These are phyloP conservation scores for Centropristis striata DNA, from an alignment of 2,113 vertebrate genomes.

Conservation along the genomic window DNA sequence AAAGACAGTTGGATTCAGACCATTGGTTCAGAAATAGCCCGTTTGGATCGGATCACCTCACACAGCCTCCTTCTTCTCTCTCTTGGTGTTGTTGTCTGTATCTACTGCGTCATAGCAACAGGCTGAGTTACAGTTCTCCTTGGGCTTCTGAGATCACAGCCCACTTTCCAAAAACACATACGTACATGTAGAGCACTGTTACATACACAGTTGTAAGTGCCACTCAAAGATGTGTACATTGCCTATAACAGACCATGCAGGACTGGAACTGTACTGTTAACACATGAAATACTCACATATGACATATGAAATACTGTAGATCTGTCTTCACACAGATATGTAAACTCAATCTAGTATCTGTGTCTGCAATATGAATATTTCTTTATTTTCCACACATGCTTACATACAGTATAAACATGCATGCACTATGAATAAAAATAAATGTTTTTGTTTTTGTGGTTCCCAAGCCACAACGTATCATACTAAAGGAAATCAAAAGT, in stretches of 20 bases:
- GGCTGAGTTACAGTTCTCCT: neutral
- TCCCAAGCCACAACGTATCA: neutral
- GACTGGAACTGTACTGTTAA: too few relatives aligned
- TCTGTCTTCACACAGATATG: too few relatives aligned
- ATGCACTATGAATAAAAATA: too few relatives aligned
- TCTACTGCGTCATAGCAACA: neutral
- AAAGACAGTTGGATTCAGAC: neutral
- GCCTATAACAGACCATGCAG: too few relatives aligned
- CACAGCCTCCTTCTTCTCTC: neutral
- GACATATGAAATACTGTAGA: too few relatives aligned
- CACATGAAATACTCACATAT: too few relatives aligned
- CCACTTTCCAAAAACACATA: neutral
- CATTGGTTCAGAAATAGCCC: neutral
- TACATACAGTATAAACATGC: neutral
- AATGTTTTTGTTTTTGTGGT: neutral
- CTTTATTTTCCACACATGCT: neutral
- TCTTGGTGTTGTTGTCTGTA: slow-evolving; percentile 1
- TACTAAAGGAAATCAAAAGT: neutral
- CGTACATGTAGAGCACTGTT: neutral
- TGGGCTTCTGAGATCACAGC: neutral
- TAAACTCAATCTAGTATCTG: neutral
- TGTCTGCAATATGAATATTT: neutral
- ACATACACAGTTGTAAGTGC: neutral
- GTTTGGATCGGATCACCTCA: slow-evolving; percentile 7
- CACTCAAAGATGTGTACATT: neutral